Percentiles rank a stretch among this genome's conserved stretches.
Evolutionary conservation across 1,140 invertebrate genomes (phyloP).

Genomic region (Coboldia fuscipes): DNA sequence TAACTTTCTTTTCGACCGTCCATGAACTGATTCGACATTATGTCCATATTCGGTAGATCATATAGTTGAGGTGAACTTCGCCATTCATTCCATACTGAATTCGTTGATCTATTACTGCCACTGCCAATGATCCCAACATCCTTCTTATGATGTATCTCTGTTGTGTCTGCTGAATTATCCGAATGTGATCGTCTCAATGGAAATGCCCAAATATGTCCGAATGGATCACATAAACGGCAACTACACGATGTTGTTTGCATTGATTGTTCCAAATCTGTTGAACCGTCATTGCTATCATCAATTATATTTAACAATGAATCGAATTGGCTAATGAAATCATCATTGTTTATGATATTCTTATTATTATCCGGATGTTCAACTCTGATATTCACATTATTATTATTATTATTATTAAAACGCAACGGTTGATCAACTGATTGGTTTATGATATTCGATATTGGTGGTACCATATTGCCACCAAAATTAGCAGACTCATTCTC

Average conservation of each 20-base stretch:
- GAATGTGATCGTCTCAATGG: constrained; percentile 16
- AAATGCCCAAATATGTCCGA: constrained; percentile 47
- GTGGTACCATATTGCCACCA: too few relatives aligned
- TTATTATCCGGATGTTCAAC: too few relatives aligned
- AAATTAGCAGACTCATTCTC: constrained; percentile 14
- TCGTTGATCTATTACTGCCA: constrained; percentile 14
- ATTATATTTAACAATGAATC: too few relatives aligned
- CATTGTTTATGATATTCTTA: too few relatives aligned
- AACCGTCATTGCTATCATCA: too few relatives aligned
- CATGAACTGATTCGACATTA: background rate
- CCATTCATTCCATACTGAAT: constrained; percentile 2
- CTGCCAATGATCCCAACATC: constrained; percentile 20
- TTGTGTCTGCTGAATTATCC: constrained; percentile 11
- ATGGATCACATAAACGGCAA: constrained; percentile 57
- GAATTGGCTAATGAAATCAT: too few relatives aligned
- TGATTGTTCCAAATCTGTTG: too few relatives aligned
- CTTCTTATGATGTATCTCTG: constrained; percentile 9
- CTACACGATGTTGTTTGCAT: constrained; percentile 36
- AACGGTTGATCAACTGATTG: too few relatives aligned
- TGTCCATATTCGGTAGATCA: background rate
- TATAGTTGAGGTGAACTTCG: background rate
- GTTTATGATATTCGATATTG: too few relatives aligned
- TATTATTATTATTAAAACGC: too few relatives aligned
- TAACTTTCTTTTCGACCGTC: constrained; percentile 7
- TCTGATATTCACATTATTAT: too few relatives aligned